Conservation (phyloP, 2,113 vertebrate genomes). For the Eubucco bourcierii region DNA sequence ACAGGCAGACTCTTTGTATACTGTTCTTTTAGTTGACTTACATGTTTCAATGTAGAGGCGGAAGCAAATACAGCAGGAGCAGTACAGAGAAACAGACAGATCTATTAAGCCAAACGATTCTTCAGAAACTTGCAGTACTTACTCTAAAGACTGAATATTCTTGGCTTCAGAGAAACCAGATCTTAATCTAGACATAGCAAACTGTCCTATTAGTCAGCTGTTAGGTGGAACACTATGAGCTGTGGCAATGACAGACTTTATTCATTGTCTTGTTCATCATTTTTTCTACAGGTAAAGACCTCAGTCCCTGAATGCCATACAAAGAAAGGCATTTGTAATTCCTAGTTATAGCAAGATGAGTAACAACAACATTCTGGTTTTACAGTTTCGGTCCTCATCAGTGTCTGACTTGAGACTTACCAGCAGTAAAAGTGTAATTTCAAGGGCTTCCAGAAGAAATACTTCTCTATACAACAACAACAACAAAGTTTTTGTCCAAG, state of each 20-base stretch:
- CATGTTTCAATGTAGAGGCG: conserved; percentile 40
- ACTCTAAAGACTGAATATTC: conserved; percentile 14
- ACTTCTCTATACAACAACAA: background rate
- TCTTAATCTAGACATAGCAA: conserved; percentile 27
- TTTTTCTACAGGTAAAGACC: background rate
- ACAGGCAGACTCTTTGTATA: conserved; percentile 41
- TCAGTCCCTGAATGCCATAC: background rate
- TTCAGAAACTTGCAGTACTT: background rate
- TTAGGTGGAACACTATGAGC: background rate
- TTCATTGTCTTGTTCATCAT: background rate
- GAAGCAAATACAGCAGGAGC: conserved; percentile 57
- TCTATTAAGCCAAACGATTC: conserved; percentile 38
- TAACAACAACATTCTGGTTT: background rate
- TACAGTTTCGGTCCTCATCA: background rate
- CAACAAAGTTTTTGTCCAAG: background rate
- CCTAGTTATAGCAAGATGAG: background rate
- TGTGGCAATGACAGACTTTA: background rate
- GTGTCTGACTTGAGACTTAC: conserved; percentile 37
- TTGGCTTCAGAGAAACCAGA: background rate
- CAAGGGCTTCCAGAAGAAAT: background rate
- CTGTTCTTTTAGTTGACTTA: conserved; percentile 57
- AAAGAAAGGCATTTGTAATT: background rate
- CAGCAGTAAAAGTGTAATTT: background rate
- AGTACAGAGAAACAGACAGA: conserved; percentile 50
- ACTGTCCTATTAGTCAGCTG: background rate